Conservation (phyloP, 37 sponge, comb jelly and placozoan species). For the Bolinopsis microptera region DNA sequence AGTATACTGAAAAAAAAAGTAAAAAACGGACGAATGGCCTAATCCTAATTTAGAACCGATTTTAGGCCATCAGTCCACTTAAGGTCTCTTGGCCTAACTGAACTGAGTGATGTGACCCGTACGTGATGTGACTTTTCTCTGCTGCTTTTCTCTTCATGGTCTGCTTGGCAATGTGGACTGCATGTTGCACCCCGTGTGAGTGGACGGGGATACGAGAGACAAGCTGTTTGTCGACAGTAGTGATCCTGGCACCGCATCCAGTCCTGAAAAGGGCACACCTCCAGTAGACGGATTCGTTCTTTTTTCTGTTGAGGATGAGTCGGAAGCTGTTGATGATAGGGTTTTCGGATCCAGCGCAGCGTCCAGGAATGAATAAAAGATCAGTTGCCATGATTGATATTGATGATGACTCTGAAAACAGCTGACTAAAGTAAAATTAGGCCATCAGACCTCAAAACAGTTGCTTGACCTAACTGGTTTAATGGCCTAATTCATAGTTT, state of each 20-base stretch:
- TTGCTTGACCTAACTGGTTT: too few species aligned
- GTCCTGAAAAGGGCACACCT: background rate
- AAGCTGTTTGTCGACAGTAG: slow-evolving; percentile 28
- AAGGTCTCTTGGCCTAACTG: too few species aligned
- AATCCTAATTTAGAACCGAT: too few species aligned
- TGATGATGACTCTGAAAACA: too few species aligned
- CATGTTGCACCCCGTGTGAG: background rate
- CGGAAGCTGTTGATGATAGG: background rate
- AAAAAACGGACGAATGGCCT: too few species aligned
- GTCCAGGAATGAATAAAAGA: background rate
- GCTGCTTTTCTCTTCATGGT: slow-evolving; percentile 16
- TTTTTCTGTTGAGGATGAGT: background rate
- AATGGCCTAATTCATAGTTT: too few species aligned
- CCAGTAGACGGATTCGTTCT: background rate
- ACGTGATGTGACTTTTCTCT: background rate
- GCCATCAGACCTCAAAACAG: slow-evolving; percentile 12
- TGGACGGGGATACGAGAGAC: background rate
- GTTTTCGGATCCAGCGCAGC: background rate
- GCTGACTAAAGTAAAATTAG: slow-evolving; percentile 13
- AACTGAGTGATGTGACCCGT: too few species aligned
- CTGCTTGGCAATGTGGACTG: slow-evolving; percentile 20
- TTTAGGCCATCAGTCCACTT: too few species aligned
- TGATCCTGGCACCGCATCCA: background rate
- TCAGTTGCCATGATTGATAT: background rate
- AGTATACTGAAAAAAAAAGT: too few species aligned